Evolutionary conservation across 2,888 invertebrate species (phyloP).

Genomic region (Eumerus sabulonum): DNA sequence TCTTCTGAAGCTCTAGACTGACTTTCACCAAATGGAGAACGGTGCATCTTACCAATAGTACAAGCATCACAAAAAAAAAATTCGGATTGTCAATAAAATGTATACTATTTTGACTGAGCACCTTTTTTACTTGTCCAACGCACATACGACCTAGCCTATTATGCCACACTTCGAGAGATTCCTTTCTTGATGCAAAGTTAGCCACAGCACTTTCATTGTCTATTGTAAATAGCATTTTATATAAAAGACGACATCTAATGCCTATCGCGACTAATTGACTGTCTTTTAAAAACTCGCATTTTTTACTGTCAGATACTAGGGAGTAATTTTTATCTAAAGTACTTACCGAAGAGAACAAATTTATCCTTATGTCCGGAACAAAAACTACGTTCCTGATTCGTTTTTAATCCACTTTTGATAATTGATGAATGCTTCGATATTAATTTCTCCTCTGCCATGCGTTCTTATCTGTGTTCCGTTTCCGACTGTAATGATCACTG

Average conservation of each 20-base stretch:
- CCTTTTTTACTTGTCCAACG: no score
- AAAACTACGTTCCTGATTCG: not conserved
- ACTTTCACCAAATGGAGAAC: constrained; percentile 54
- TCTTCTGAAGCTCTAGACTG: constrained; percentile 39
- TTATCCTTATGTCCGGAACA: not conserved
- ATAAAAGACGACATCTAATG: constrained; percentile 4
- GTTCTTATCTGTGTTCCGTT: constrained; percentile 3
- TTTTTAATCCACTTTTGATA: not conserved
- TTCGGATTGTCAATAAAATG: constrained; percentile 8
- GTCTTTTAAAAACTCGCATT: constrained; percentile 3
- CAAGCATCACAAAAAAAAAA: constrained; percentile 69
- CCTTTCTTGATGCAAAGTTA: constrained; percentile 11
- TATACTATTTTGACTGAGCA: no score
- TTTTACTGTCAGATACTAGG: not conserved
- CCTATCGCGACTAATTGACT: no score
- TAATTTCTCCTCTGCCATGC: constrained; percentile 7
- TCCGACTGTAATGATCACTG: no score
- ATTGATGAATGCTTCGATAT: no score
- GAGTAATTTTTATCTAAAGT: constrained; percentile 19
- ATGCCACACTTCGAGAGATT: constrained; percentile 22
- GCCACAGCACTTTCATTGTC: constrained; percentile 3
- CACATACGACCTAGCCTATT: constrained; percentile 30
- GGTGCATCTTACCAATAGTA: constrained; percentile 68
- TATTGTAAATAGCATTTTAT: constrained; percentile 36
- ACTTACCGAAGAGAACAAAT: constrained; percentile 14